Conservation (phyloP, 2,888 invertebrate species). For the Actias luna region DNA sequence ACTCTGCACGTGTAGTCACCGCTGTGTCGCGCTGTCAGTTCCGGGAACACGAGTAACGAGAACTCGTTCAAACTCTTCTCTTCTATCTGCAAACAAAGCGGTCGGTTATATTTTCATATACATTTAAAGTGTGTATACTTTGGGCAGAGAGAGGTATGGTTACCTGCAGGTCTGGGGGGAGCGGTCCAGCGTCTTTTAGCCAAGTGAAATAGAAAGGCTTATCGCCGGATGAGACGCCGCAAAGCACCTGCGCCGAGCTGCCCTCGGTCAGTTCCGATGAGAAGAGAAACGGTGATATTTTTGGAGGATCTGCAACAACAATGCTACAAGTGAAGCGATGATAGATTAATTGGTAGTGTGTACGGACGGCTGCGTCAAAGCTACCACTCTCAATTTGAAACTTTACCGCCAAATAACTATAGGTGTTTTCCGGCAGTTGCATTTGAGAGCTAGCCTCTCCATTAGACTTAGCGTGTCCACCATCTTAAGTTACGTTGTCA, state of each 20-base stretch:
- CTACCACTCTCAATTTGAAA: no score
- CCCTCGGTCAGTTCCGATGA: slow-evolving; percentile 91
- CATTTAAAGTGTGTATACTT: no score
- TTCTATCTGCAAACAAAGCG: slow-evolving; percentile 68
- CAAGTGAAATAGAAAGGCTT: slow-evolving; percentile 86
- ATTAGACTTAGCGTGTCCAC: no score
- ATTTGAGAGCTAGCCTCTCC: no score
- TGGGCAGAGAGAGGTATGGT: not conserved
- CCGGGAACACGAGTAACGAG: slow-evolving; percentile 86
- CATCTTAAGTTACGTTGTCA: no score
- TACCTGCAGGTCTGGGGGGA: slow-evolving; percentile 84
- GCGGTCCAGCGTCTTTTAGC: slow-evolving; percentile 84
- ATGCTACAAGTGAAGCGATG: not conserved
- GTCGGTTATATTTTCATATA: not conserved
- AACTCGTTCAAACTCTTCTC: slow-evolving; percentile 86
- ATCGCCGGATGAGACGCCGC: slow-evolving; percentile 87
- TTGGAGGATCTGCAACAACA: slow-evolving; percentile 85
- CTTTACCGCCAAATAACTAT: no score
- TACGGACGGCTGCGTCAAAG: no score
- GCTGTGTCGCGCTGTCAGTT: slow-evolving; percentile 84
- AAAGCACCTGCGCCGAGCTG: slow-evolving; percentile 90
- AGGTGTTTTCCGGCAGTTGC: no score
- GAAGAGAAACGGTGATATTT: slow-evolving; percentile 92
- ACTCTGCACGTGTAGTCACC: slow-evolving; percentile 87
- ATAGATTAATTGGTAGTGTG: no score